Base-by-base conservation (phyloP, 2,888 invertebrate species). In the Spilosoma lubricipeda region DNA sequence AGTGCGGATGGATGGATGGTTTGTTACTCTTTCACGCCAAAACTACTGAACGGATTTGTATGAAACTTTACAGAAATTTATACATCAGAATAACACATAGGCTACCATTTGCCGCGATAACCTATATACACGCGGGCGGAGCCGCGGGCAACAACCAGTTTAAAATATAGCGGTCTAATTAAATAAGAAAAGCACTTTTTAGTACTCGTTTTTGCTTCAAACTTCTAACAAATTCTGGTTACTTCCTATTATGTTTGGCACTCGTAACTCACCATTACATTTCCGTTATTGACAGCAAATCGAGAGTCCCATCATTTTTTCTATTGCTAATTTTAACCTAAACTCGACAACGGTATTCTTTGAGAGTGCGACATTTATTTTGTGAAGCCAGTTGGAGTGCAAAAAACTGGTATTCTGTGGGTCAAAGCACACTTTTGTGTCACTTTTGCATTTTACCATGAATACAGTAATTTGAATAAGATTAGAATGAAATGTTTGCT, bases 291-390 rank as follows among this genome's bases (percentile, higher is more conserved):
- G 33, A 36, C 45, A 39, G 74, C 79, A 74, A 76, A 73, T 74
- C 73, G 72, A 82, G 76, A 67, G 73, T 70, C 73, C 73, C 39
- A 42, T 27, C 69, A 65, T 30, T 82, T 78, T 82, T 84, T 76
- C 45, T 63, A 67, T 30, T 42, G 73, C 52, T 76, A 70, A 75
- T 71, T 77, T 52, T 75, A 83, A 79, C 82, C 70, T 82, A 48
- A 30, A 65, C 73, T 80, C 56, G n/a, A 66, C 78, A 84, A 82
- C 82, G 82, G 84, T 82, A 77, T 69, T 63, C 59, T 72, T 52
- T 39, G n/a, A 68, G 71, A 74, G 78, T 68, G 67, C 52, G 66
- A 36, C 67, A 70, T 42, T 30, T 69, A 73, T 76, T 77, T 80
- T 42, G 69, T 63, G 20, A n/a, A 36, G 52, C 65, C 64, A 59